A percentile compares a stretch with the other conserved stretches of the same genome.
These are phyloP conservation scores for Girardia tigrina DNA, from an alignment of 2,888 invertebrate species.

Conservation along the genomic window DNA sequence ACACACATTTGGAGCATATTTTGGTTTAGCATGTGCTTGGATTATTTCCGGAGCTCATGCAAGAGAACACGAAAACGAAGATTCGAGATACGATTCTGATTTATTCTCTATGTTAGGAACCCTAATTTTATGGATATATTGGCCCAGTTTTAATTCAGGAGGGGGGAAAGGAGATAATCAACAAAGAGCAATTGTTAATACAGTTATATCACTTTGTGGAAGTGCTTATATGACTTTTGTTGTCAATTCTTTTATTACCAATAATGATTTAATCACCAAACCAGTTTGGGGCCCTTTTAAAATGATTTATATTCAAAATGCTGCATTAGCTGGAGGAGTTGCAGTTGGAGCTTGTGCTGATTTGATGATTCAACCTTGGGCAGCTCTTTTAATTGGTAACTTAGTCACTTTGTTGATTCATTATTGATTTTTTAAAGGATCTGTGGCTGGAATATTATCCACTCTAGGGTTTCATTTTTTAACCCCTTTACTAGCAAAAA, in stretches of 20 bases:
- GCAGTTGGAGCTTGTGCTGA: constrained; percentile 71
- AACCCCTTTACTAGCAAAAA: constrained; percentile 1
- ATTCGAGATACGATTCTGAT: constrained; percentile 33
- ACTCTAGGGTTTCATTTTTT: constrained; percentile 66
- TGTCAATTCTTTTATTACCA: constrained; percentile 64
- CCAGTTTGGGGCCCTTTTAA: constrained; percentile 42
- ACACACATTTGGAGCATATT: constrained; percentile 83
- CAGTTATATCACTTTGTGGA: constrained; percentile 71
- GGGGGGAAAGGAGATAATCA: constrained; percentile 64
- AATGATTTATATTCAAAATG: constrained; percentile 72
- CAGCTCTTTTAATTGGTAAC: constrained; percentile 61
- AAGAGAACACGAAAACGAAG: constrained; percentile 25
- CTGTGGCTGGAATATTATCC: constrained; percentile 62
- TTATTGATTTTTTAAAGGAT: constrained; percentile 59
- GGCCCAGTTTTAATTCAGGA: constrained; percentile 89
- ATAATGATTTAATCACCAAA: neutral
- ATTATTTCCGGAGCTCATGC: constrained; percentile 47
- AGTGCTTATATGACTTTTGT: constrained; percentile 70
- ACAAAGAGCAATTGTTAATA: constrained; percentile 76
- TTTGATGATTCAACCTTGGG: constrained; percentile 68
- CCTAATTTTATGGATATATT: constrained; percentile 82
- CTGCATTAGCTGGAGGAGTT: constrained; percentile 79
- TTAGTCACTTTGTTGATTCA: neutral
- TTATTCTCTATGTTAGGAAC: constrained; percentile 58
- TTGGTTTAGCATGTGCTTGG: constrained; percentile 69